Evolutionary conservation across 2,113 vertebrate genomes (phyloP).

Genomic region (Lasiurus borealis): DNA sequence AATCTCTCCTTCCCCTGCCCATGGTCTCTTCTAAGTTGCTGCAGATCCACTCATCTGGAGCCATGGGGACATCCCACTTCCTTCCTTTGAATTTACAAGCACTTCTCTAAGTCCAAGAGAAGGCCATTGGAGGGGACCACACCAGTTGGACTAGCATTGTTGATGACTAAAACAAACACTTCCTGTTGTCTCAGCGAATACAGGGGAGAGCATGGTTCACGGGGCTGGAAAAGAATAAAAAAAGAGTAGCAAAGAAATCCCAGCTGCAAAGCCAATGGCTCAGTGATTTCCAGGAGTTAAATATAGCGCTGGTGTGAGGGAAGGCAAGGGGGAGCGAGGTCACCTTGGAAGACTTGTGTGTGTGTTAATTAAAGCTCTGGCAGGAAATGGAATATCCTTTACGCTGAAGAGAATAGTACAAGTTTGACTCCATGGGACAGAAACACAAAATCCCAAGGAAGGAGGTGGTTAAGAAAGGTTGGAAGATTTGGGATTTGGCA

Average conservation of each 20-base stretch:
- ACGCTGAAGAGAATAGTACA: not conserved
- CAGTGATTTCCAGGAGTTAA: constrained; percentile 62
- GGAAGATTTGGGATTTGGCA: not conserved
- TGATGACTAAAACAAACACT: constrained; percentile 86
- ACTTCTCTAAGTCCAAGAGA: constrained; percentile 76
- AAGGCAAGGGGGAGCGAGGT: constrained; percentile 30
- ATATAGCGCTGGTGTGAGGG: constrained; percentile 44
- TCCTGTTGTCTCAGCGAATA: constrained; percentile 81
- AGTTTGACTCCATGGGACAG: not conserved
- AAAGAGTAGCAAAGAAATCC: not conserved
- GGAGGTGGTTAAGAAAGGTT: not conserved
- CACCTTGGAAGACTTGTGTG: constrained; percentile 65
- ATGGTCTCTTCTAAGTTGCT: not conserved
- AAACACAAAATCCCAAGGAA: constrained; percentile 9
- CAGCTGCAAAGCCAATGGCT: constrained; percentile 41
- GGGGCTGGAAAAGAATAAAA: constrained; percentile 50
- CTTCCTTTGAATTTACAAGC: constrained; percentile 71
- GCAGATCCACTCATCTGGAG: not conserved
- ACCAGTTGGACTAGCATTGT: constrained; percentile 78
- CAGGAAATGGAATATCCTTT: constrained; percentile 60
- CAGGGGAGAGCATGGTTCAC: not conserved
- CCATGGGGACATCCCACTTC: constrained; percentile 28
- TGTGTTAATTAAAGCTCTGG: constrained; percentile 51
- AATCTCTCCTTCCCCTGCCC: not conserved
- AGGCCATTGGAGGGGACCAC: constrained; percentile 55